These are phyloP conservation scores for Corythucha ciliata DNA, from an alignment of 2,888 invertebrate species.

Conservation along the genomic window DNA sequence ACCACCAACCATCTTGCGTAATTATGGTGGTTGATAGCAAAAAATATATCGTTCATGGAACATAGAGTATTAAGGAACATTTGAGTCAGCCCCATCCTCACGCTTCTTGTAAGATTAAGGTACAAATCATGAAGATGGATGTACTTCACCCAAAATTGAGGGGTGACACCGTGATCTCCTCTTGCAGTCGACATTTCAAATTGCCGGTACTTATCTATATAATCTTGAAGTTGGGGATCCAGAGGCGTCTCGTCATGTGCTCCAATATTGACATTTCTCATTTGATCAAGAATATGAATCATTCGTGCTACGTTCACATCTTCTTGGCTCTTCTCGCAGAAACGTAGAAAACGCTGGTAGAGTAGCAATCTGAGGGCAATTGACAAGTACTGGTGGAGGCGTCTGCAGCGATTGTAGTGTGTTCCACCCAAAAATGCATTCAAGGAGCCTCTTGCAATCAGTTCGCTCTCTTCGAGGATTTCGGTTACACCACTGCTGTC, in stretches of 20 bases:
- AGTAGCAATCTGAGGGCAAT: not conserved
- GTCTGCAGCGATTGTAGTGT: conserved; percentile 11
- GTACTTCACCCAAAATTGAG: conserved; percentile 38
- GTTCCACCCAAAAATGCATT: conserved; percentile 5
- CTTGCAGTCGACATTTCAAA: conserved; percentile 6
- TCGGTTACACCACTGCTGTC: conserved; percentile 10
- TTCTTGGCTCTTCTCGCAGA: too few relatives aligned
- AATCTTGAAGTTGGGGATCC: too few relatives aligned
- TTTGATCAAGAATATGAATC: too few relatives aligned
- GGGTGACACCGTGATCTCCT: conserved; percentile 38
- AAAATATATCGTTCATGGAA: conserved; percentile 39
- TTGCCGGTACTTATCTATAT: too few relatives aligned
- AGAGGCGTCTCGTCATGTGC: too few relatives aligned
- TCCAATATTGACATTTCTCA: too few relatives aligned
- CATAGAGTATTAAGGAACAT: conserved; percentile 35
- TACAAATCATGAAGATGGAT: conserved; percentile 36
- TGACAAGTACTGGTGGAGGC: not conserved
- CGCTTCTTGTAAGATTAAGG: conserved; percentile 35
- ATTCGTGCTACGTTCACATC: too few relatives aligned
- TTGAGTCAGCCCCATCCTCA: conserved; percentile 37
- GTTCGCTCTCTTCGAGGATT: not conserved
- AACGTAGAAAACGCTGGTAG: not conserved
- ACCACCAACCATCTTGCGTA: conserved; percentile 38
- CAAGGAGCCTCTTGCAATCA: conserved; percentile 9
- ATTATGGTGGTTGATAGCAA: conserved; percentile 39